Conservation (phyloP, 2,113 vertebrate genomes). For the Rhodinocichla rosea region DNA sequence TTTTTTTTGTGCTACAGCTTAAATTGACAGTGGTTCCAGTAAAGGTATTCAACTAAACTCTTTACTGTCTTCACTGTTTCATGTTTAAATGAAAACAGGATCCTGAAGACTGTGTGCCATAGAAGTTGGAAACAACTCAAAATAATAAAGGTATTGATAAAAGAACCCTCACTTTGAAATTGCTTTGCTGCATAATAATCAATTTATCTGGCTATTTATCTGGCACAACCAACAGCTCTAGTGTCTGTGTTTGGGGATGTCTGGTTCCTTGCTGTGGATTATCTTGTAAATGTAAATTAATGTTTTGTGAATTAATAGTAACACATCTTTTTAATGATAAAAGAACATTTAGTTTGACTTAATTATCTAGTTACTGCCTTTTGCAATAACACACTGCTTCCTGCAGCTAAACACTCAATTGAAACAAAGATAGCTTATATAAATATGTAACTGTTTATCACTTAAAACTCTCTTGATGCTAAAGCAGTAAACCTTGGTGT, state of each 20-base stretch:
- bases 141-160: background rate
- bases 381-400: background rate
- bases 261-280: background rate
- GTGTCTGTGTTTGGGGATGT: background rate
- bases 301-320: background rate
- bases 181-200: background rate
- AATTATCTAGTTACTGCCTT: background rate
- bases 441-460: background rate
- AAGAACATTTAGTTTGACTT: background rate
- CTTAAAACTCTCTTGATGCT: background rate
- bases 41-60: background rate
- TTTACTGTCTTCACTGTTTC: background rate
- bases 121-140: background rate
- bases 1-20: background rate
- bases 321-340: background rate
- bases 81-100: background rate
- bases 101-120: background rate
- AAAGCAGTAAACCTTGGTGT: background rate
- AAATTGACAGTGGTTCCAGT: background rate
- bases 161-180: background rate
- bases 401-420: background rate
- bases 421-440: background rate
- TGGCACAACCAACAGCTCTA: background rate
- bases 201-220: background rate
- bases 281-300: background rate